Base-by-base conservation (phyloP, 2,888 invertebrate genomes). In the Alentia gelatinosa region DNA sequence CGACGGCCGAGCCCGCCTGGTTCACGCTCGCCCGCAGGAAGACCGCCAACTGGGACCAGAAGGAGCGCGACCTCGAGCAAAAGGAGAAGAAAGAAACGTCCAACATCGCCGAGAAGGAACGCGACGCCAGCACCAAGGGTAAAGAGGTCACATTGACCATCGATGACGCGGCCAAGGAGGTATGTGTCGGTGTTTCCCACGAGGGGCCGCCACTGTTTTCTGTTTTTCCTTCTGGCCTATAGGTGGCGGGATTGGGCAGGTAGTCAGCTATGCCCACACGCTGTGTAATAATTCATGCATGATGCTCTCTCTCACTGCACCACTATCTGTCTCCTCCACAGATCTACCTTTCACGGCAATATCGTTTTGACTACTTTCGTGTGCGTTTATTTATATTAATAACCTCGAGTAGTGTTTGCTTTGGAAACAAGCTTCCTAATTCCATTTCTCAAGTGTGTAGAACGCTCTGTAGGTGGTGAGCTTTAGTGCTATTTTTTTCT, bases 1-100 rank as follows among this genome's bases (percentile, higher is more conserved):
- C 12, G 4, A 30, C 47, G 7, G 26, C 91, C 33, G 93, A 93
- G 91, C 94, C 94, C 15, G 89, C 90, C 12, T 94, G 94, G 94
- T 91, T 94, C 35, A 91, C 90, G n/a, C 89, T 91, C 42, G 91
- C 92, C n/a, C 92, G 92, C 56, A 89, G 90, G 26, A 93, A 92
- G 68, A 84, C 84, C 5, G 89, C 90, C 92, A 50, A 91, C 88
- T 89, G 93, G 93, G 68, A 74, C 74, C 30, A 92, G 92, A 42
- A 91, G 39, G 91, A 92, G 47, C 42, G 90, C 30, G 89, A 89
- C 26, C 92, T 92, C 63, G 90, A 89, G 26, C 92, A 92, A 47
- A 91, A 92, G 40, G 92, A 91, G 56, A 56, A 92, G 50, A 88
- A 91, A 4, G 93, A 92, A 35, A 91, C 93, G 19, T 92, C 92